A percentile compares a stretch with the other conserved stretches of the same genome.
phyloP scores from a whole-genome alignment of 2,113 vertebrate species.

The Ictidomys tridecemlineatus region DNA sequence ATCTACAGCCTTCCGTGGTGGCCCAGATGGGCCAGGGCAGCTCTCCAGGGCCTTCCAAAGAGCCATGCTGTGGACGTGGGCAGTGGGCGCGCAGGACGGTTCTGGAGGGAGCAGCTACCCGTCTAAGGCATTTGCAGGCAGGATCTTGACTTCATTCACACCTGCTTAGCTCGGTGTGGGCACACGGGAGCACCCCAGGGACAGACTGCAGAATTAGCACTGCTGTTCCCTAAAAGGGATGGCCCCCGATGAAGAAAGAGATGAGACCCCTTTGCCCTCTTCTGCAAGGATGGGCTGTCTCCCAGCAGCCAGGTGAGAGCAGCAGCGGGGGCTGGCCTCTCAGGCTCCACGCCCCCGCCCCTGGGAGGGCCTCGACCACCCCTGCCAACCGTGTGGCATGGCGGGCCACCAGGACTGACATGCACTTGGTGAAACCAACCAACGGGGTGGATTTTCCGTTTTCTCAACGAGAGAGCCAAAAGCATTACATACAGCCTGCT shows the following conservation, averaged over 20 bases:
- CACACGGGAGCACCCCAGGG: fast-evolving
- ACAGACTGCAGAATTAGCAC: neutral
- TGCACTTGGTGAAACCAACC: too few species aligned
- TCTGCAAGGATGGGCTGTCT: fast-evolving
- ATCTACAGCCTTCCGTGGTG: fast-evolving
- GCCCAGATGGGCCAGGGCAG: neutral
- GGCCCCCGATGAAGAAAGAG: fast-evolving
- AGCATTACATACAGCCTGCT: neutral
- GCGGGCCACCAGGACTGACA: too few species aligned
- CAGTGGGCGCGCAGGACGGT: fast-evolving
- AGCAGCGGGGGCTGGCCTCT: neutral
- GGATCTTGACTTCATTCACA: neutral
- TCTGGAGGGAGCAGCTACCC: fast-evolving
- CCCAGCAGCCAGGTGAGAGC: neutral
- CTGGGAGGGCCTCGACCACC: neutral
- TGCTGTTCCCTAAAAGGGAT: neutral
- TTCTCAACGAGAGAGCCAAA: neutral
- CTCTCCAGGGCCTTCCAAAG: neutral
- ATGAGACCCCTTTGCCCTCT: neutral
- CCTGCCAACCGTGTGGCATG: too few species aligned
- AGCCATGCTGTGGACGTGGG: fast-evolving
- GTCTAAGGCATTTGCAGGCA: neutral
- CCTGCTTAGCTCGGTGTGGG: neutral
- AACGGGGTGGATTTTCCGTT: neutral
- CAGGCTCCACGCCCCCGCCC: neutral